Evolutionary conservation across 2,113 vertebrate species (phyloP).

Genomic region (Chloropsis cyanopogon): DNA sequence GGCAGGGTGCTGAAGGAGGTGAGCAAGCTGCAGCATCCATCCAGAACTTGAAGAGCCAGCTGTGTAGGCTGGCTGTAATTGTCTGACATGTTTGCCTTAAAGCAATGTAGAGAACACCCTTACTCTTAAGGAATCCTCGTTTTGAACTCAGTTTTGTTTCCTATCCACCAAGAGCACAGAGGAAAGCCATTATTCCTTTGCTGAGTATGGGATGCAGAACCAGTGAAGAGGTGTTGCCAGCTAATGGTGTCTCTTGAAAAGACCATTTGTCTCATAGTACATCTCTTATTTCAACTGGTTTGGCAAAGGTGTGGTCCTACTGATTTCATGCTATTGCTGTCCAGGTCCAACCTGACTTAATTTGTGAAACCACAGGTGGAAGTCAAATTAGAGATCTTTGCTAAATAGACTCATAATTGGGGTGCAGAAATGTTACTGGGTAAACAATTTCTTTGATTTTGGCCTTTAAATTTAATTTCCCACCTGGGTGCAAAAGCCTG

Average conservation of each 20-base stretch:
- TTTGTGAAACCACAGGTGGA: neutral
- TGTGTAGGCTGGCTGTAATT: neutral
- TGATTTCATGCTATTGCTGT: neutral
- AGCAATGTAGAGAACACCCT: neutral
- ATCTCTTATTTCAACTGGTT: neutral
- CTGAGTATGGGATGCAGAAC: neutral
- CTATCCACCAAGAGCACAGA: neutral
- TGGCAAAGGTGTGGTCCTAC: neutral
- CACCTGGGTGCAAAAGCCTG: neutral
- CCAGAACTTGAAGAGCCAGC: slow-evolving; percentile 14
- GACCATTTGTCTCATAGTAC: neutral
- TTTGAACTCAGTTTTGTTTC: neutral
- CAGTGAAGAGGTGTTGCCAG: neutral
- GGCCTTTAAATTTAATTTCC: neutral
- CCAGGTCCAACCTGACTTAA: neutral
- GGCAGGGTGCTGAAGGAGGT: neutral
- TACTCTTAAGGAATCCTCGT: neutral
- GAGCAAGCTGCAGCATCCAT: neutral
- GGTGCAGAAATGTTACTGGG: neutral
- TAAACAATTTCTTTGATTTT: neutral
- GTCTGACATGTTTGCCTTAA: neutral
- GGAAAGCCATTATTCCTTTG: neutral
- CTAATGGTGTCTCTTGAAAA: neutral
- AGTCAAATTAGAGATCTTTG: neutral
- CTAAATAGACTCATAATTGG: neutral